These are phyloP conservation scores for Phrynocephalus guinanensis DNA, from an alignment of 2,797 vertebrate species.

Conservation along the genomic window DNA sequence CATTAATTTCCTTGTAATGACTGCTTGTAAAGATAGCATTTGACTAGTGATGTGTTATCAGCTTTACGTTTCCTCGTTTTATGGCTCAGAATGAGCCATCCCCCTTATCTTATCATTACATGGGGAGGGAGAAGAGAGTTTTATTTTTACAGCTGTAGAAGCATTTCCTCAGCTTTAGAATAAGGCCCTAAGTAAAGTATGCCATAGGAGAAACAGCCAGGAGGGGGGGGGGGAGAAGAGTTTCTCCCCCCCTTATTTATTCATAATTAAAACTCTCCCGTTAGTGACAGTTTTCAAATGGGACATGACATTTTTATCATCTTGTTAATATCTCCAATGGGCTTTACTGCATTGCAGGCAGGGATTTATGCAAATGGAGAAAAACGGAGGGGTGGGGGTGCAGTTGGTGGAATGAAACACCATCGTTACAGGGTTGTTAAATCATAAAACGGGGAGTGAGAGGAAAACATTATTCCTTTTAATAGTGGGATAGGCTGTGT, in stretches of 20 bases:
- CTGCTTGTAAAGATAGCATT: slow-evolving; percentile 66
- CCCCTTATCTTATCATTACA: slow-evolving; percentile 59
- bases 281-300: slow-evolving; percentile 75
- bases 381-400: not conserved
- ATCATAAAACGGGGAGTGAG: slow-evolving; percentile 41
- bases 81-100: slow-evolving; percentile 68
- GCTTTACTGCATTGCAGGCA: slow-evolving; percentile 63
- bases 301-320: slow-evolving; percentile 65
- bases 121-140: not conserved
- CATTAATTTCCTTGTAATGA: slow-evolving; percentile 66
- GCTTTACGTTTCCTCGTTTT: slow-evolving; percentile 33
- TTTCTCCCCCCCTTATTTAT: slow-evolving; percentile 60
- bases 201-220: slow-evolving; percentile 37
- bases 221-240: not conserved
- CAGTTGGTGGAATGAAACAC: slow-evolving; percentile 9
- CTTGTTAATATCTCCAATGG: slow-evolving; percentile 68
- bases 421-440: slow-evolving; percentile 37
- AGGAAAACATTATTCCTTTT: slow-evolving; percentile 61
- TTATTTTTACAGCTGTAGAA: slow-evolving; percentile 50
- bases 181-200: slow-evolving; percentile 24
- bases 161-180: slow-evolving; percentile 42
- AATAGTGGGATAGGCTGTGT: slow-evolving; percentile 38
- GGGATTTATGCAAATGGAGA: slow-evolving; percentile 64
- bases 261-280: slow-evolving; percentile 69
- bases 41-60: slow-evolving; percentile 58